Evolutionary conservation across 2,888 invertebrate species (phyloP), one percentile per base, ranked within the genome.

Genomic region (Campoplex capitator): DNA sequence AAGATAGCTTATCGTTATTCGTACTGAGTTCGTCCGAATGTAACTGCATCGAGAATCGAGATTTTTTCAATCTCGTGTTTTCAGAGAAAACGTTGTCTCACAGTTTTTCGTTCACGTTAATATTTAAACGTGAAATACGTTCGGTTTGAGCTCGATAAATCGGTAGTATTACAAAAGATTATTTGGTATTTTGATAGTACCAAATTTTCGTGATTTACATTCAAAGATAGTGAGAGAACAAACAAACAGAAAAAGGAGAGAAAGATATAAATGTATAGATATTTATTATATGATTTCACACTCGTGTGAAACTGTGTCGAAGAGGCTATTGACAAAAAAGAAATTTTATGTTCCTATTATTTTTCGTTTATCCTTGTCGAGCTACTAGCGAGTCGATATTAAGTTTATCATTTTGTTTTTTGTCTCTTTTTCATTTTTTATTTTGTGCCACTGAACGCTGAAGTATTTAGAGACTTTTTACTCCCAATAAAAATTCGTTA

Each of bases 141-240:
- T 77, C 85, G 32, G 45, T 35, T 35, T 9, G 51, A 51, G 68
- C 54, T 38, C 67, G 51, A 83, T n/a, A 75, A 58, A 38, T 75
- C 74, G 16, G 65, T 85, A 77, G 85, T 82, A 85, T 83, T 78
- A 71, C 8, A 62, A 65, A 76, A 13, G 16, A 79, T 79, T 48
- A 83, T 80, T 73, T 76, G 83, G 83, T 80, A 83, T 86, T 80
- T 86, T 67, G 76, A 80, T 76, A 83, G 51, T 86, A 79, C 76
- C 86, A 68, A 83, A 70, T 42, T 32, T 62, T 56, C 54, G 76
- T 86, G 73, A 84, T 81, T 56, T 73, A 74, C 45, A 48, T 68
- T 56, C 28, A 80, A 80, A 83, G 54, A 67, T 83, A 76, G 67
- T 68, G 73, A 83, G 54, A 79, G 35, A 65, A 45, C n/a, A 28